phyloP scores from a whole-genome alignment of 2,888 invertebrate species.

The Alentia gelatinosa region DNA sequence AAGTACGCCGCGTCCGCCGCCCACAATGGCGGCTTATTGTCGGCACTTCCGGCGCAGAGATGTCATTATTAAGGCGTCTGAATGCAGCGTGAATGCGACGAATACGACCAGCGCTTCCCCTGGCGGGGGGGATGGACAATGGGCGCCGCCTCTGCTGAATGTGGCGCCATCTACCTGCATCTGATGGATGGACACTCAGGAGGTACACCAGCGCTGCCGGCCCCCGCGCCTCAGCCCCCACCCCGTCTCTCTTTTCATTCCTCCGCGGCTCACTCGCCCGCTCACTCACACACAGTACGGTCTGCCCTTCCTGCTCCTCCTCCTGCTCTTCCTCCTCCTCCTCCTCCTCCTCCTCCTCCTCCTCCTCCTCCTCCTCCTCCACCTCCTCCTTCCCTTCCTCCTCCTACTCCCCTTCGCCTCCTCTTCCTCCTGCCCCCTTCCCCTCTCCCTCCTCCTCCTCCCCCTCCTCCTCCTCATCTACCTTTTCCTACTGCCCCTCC shows the following conservation, averaged over 20 bases:
- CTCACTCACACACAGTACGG: neutral
- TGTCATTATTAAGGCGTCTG: slow-evolving; percentile 46
- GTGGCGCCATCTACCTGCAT: neutral
- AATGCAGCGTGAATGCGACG: slow-evolving; percentile 34
- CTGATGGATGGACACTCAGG: slow-evolving; percentile 15
- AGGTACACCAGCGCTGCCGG: neutral
- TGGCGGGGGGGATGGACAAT: neutral
- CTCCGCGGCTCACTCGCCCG: neutral
- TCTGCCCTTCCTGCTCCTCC: neutral
- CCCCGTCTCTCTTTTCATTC: neutral
- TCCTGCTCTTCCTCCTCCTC: neutral
- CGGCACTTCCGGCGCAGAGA: slow-evolving; percentile 48
- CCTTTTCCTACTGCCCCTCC: neutral
- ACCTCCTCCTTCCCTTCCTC: neutral
- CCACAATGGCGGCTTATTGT: slow-evolving; percentile 49
- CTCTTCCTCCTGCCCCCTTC: neutral
- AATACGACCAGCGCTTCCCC: slow-evolving; percentile 15
- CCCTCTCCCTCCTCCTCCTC: neutral
- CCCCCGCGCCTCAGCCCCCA: neutral
- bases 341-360: neutral
- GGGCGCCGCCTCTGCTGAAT: neutral
- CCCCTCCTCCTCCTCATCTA: too few species aligned
- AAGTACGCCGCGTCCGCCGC: slow-evolving; percentile 27
- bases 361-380: neutral
- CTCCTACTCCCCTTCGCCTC: neutral